Evolutionary conservation across 2,888 invertebrate genomes (phyloP).

Genomic region (Disparrhopalites patrizii): DNA sequence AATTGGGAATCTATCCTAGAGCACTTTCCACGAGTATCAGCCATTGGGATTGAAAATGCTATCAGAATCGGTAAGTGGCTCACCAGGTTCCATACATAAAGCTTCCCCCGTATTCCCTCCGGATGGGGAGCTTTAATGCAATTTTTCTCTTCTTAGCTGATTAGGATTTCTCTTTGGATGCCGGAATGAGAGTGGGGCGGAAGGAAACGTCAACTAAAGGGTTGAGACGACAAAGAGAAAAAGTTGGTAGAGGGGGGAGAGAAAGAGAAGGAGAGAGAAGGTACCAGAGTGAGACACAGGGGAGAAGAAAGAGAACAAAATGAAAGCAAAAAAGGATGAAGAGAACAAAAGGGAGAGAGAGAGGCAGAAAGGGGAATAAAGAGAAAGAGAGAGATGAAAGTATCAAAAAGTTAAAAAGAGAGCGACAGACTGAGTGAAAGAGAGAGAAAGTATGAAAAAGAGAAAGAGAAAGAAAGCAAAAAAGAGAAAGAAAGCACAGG

Average conservation of each 20-base stretch:
- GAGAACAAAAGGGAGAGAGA: not conserved
- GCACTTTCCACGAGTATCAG: no score
- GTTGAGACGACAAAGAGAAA: not conserved
- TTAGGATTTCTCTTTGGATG: slow-evolving; percentile 32
- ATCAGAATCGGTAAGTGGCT: slow-evolving; percentile 24
- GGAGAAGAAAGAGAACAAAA: no score
- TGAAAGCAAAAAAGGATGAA: no score
- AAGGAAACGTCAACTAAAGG: not conserved
- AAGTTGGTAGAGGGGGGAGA: no score
- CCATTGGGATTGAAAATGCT: slow-evolving; percentile 19
- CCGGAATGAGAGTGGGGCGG: slow-evolving; percentile 13
- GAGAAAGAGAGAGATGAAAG: not conserved
- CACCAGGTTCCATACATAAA: not conserved
- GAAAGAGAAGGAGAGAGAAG: no score
- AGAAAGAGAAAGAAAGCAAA: not conserved
- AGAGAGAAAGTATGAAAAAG: not conserved
- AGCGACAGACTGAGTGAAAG: not conserved
- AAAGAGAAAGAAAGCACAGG: no score
- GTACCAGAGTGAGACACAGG: no score
- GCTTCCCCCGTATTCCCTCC: slow-evolving; percentile 20
- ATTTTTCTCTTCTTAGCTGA: slow-evolving; percentile 37
- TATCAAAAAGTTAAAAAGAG: not conserved
- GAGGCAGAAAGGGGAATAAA: not conserved
- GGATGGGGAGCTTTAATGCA: slow-evolving; percentile 34
- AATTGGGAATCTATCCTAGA: no score